A percentile compares a stretch with the other conserved stretches of the same genome.
Conservation (phyloP, 2,113 vertebrate genomes). For the Malaclemys terrapin region DNA sequence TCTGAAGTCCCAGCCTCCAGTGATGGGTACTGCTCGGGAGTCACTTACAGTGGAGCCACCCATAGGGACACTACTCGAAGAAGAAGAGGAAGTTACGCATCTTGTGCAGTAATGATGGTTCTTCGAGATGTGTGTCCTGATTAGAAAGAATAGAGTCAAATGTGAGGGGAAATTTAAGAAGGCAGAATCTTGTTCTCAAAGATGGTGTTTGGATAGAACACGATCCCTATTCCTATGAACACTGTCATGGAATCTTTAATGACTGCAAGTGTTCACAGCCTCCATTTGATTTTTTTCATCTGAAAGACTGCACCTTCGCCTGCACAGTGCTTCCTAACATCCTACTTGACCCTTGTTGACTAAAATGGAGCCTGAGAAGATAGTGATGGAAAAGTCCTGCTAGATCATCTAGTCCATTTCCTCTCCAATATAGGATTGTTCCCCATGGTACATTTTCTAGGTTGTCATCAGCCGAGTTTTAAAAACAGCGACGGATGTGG, state of each 20-base stretch:
- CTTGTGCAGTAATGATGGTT: no score
- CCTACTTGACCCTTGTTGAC: neutral
- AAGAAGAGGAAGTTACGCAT: no score
- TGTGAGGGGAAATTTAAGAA: constrained; percentile 32
- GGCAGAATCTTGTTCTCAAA: constrained; percentile 25
- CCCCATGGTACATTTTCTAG: neutral
- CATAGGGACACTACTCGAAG: no score
- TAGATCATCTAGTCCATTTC: fast-evolving
- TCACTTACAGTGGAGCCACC: no score
- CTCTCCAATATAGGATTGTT: neutral
- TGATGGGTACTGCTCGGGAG: no score
- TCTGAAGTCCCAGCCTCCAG: no score
- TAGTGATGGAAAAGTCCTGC: neutral
- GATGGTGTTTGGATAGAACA: constrained; percentile 27
- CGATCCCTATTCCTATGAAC: neutral
- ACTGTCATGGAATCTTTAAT: neutral
- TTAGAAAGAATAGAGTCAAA: constrained; percentile 45
- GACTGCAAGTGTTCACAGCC: fast-evolving
- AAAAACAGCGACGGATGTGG: neutral
- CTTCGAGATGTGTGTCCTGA: neutral
- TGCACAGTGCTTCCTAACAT: fast-evolving
- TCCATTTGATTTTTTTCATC: constrained; percentile 28
- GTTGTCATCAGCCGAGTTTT: constrained; percentile 7
- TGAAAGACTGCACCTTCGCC: neutral
- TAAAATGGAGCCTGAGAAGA: neutral